Base-by-base conservation (phyloP, 1,140 invertebrate species). In the Magallana ariakensis region DNA sequence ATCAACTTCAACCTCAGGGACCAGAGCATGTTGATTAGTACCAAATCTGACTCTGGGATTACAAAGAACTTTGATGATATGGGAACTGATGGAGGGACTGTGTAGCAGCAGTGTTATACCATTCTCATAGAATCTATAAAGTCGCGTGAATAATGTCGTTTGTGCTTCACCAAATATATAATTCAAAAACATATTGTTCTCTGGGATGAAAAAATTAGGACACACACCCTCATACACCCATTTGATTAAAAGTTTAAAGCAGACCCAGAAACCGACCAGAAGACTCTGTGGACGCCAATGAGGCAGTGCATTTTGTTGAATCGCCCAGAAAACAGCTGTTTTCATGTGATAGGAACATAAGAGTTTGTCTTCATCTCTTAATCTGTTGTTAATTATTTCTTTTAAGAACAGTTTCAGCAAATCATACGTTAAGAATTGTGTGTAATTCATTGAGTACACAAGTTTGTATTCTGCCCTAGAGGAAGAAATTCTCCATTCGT, bases 181-280 rank as follows among this genome's bases (percentile, higher is more conserved):
- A 62, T 16, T n/a, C 16, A 62, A 15, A 62, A 62, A 62, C 19
- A 19, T 62, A 62, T 62, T 62, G 58, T 62, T n/a, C 19, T 62
- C 58, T 62, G 58, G 58, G 19, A 62, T 62, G 58, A 16, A 62
- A 62, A 62, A 62, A 19, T 62, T 62, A 62, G 58, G 58, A 62
- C 58, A 62, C 16, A 62, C 58, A 16, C n/a, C 58, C 19, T 62
- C 58, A 62, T 62, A 62, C 58, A 62, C 58, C 58, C 58, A 62
- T 62, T 62, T 62, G 19, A n/a, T 7, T 16, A n/a, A n/a, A 16
- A 62, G 13, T 62, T 62, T 62, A 62, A 62, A 62, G 16, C 58
- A n/a, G 15, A 62, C 19, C 15, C 58, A 62, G 58, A 62, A 62
- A 16, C n/a, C 16, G 16, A n/a, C 16, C 16, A 62, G 15, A 19